Percentiles rank a stretch among this genome's conserved stretches.
These are phyloP conservation scores for Halichoeres trimaculatus DNA, from an alignment of 2,113 vertebrate genomes.

Conservation along the genomic window DNA sequence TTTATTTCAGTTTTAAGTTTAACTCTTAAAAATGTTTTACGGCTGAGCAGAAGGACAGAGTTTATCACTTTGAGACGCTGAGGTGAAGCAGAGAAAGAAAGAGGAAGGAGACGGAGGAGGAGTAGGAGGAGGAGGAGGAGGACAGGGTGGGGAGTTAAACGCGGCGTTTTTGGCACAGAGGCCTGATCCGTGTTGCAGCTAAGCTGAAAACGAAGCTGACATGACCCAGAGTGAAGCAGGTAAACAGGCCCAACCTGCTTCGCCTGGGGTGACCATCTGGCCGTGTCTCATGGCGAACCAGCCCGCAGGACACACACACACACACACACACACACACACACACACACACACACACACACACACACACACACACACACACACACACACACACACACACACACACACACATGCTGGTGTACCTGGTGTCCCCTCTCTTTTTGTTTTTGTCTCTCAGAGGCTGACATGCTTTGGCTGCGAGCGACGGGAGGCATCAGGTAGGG, in stretches of 20 bases:
- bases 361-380: conserved; percentile 28
- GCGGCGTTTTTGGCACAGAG: conserved; percentile 67
- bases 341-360: conserved; percentile 20
- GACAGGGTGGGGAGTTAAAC: conserved; percentile 36
- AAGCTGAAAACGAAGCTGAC: conserved; percentile 80
- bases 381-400: conserved; percentile 23
- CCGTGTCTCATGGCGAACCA: conserved; percentile 75
- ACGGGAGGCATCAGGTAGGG: conserved; percentile 76
- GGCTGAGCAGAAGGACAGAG: not conserved
- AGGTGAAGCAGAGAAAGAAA: not conserved
- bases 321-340: conserved; percentile 34
- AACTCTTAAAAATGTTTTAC: not conserved
- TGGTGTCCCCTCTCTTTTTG: conserved; percentile 79
- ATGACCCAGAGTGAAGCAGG: conserved; percentile 83
- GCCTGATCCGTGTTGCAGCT: conserved; percentile 76
- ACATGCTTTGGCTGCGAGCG: conserved; percentile 83
- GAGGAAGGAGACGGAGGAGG: not conserved
- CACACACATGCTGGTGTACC: conserved; percentile 59
- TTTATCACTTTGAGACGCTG: conserved; percentile 22
- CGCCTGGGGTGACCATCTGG: conserved; percentile 85
- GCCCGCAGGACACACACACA: conserved; percentile 62
- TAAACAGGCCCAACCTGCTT: conserved; percentile 84
- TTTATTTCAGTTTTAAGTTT: not conserved
- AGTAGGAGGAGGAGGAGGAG: not conserved
- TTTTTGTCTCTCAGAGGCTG: conserved; percentile 78